A percentile compares a stretch with the other conserved stretches of the same genome.
Conservation (phyloP, 2,113 vertebrate genomes). For the Apteryx mantelli region DNA sequence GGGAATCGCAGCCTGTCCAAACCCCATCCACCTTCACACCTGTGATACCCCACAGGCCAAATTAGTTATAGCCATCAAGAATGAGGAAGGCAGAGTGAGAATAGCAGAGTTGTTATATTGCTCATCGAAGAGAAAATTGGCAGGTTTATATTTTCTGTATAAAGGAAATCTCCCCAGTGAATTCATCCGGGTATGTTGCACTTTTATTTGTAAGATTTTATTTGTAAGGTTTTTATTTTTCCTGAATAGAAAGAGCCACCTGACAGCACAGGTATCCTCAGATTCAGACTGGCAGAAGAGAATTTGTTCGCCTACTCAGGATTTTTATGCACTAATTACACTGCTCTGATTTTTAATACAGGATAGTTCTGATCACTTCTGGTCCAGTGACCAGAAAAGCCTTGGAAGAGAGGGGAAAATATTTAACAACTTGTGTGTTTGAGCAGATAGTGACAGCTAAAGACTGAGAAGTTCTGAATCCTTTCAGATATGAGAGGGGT, state of each 20-base stretch:
- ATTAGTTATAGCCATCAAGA: background rate
- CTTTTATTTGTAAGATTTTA: background rate
- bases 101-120: background rate
- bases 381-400: background rate
- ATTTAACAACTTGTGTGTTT: background rate
- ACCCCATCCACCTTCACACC: background rate
- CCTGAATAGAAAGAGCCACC: background rate
- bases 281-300: background rate
- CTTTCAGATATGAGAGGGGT: background rate
- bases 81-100: background rate
- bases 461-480: background rate
- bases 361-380: background rate
- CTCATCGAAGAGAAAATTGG: background rate
- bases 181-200: background rate
- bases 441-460: background rate
- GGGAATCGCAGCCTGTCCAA: background rate
- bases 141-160: background rate
- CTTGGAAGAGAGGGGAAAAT: background rate
- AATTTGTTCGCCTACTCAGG: background rate
- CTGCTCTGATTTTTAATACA: background rate
- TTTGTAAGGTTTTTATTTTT: background rate
- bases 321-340: background rate
- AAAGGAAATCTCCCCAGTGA: background rate
- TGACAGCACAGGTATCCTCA: background rate
- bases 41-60: background rate